These are phyloP conservation scores for Falco punctatus DNA, from an alignment of 2,113 vertebrate genomes.

Conservation along the genomic window DNA sequence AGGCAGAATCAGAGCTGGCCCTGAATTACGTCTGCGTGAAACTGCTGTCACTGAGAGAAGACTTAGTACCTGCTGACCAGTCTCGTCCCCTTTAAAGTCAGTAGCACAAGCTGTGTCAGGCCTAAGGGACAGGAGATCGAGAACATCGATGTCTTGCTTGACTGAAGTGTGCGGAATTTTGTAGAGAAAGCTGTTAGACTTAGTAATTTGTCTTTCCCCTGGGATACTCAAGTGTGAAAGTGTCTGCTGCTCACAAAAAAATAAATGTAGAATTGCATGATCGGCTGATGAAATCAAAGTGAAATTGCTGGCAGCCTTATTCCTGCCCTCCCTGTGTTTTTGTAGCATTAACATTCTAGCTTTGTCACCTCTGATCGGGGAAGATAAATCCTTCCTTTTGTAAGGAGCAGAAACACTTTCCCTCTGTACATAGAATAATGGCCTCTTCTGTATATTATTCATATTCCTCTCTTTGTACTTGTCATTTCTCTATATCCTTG, in stretches of 20 bases:
- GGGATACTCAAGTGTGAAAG: not conserved
- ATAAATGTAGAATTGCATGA: not conserved
- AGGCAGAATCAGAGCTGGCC: not conserved
- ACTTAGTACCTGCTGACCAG: not conserved
- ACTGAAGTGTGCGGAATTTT: not conserved
- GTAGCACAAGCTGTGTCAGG: not conserved
- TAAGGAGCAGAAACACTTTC: conserved; percentile 56
- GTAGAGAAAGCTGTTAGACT: not conserved
- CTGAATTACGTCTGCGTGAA: not conserved
- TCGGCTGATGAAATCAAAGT: not conserved
- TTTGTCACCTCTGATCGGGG: conserved; percentile 27
- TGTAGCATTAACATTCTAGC: not conserved
- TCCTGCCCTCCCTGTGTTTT: conserved; percentile 6
- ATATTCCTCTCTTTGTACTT: conserved; percentile 50
- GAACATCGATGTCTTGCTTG: not conserved
- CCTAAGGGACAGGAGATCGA: not conserved
- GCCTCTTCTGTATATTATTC: conserved; percentile 46
- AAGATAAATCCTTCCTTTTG: conserved; percentile 54
- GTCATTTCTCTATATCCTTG: conserved; percentile 28
- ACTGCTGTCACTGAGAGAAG: not conserved
- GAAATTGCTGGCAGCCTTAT: not conserved
- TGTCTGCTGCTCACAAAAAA: not conserved
- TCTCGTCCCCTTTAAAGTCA: not conserved
- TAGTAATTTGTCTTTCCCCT: conserved; percentile 6
- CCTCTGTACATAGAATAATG: conserved; percentile 34